Percentiles rank a stretch among this genome's conserved stretches.
phyloP scores from a whole-genome alignment of 1,140 invertebrate genomes.

The Nasonia longicornis region DNA sequence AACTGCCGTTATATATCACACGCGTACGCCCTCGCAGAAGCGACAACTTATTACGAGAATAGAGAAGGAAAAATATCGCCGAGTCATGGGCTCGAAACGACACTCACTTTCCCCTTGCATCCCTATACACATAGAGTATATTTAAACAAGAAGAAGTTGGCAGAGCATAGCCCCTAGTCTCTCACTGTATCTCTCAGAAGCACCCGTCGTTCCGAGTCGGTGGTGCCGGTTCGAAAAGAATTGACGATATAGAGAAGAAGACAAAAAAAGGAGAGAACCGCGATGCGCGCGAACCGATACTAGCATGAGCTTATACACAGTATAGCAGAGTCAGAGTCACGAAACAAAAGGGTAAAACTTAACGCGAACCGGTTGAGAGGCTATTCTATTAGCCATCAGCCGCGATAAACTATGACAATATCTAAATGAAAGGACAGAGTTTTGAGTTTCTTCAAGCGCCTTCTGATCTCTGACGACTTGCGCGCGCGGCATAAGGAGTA shows the following conservation, averaged over 20 bases:
- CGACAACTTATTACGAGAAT: neutral
- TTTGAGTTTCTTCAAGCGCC: slow-evolving; percentile 32
- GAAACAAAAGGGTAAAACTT: neutral
- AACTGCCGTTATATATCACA: neutral
- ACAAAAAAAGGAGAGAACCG: neutral
- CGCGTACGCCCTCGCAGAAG: neutral
- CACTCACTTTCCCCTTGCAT: neutral
- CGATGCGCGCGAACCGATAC: neutral
- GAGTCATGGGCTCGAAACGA: slow-evolving; percentile 3
- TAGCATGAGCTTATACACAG: slow-evolving; percentile 11
- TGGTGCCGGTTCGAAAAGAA: slow-evolving; percentile 2
- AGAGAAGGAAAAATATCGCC: slow-evolving; percentile 6
- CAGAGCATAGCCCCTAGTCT: neutral
- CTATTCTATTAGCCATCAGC: neutral
- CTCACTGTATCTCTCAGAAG: neutral
- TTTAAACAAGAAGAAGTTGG: neutral
- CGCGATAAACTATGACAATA: slow-evolving; percentile 43
- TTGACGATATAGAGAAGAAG: neutral
- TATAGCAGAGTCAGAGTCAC: slow-evolving; percentile 7
- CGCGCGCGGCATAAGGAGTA: neutral
- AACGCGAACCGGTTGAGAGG: neutral
- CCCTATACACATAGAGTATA: neutral
- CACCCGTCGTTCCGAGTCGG: neutral
- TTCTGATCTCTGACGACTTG: slow-evolving; percentile 23
- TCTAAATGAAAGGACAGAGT: slow-evolving; percentile 19